Percentiles rank a stretch among this genome's conserved stretches.
Conservation (phyloP, 2,797 vertebrate species). For the Melopsittacus undulatus region DNA sequence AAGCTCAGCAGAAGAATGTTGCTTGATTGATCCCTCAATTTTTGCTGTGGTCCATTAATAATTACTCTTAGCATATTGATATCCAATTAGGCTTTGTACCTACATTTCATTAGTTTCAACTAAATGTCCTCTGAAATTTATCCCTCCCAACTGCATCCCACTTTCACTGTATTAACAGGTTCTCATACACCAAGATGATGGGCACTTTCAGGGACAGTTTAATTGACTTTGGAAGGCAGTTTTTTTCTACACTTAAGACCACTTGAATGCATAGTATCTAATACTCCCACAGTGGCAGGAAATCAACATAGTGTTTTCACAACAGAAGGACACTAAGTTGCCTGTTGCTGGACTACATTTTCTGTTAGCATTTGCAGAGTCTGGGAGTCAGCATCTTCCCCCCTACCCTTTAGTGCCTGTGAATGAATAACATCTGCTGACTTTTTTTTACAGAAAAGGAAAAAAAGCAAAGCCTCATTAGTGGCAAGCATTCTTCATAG, state of each 20-base stretch:
- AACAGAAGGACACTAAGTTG: slow-evolving; percentile 1
- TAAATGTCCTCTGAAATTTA: background rate
- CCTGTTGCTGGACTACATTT: background rate
- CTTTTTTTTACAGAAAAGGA: background rate
- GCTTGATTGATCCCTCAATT: background rate
- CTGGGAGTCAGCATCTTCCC: background rate
- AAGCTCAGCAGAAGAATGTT: background rate
- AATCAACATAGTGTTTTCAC: background rate
- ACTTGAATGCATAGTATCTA: background rate
- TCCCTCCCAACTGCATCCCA: background rate
- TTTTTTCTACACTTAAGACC: background rate
- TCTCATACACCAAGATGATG: background rate
- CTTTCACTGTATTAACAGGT: background rate
- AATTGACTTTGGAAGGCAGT: background rate
- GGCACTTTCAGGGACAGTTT: background rate
- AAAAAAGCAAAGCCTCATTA: background rate
- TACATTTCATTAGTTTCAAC: background rate
- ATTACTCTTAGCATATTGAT: background rate
- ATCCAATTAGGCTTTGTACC: background rate
- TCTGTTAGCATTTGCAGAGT: background rate
- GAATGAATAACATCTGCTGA: background rate
- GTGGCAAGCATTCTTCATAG: background rate
- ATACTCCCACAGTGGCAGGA: background rate
- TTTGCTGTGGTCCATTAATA: background rate
- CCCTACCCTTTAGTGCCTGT: background rate